Conservation (phyloP, 2,797 vertebrate genomes). For the Scarus forsteni region DNA sequence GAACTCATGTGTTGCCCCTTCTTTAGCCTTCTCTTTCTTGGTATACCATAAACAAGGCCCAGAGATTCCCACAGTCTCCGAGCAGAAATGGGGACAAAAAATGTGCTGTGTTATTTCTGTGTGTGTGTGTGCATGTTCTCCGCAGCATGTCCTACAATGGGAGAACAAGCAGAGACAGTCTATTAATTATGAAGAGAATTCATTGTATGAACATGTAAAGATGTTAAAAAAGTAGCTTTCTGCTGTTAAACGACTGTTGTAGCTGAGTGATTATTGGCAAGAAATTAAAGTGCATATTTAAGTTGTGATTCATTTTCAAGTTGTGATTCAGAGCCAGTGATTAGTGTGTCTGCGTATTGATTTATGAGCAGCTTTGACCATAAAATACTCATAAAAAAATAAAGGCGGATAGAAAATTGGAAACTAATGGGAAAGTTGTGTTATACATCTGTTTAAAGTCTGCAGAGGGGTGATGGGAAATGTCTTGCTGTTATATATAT, state of each 20-base stretch:
- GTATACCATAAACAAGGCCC: constrained; percentile 78
- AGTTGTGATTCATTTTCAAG: constrained; percentile 20
- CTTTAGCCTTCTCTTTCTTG: constrained; percentile 35
- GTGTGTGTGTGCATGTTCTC: constrained; percentile 17
- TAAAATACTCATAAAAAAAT: constrained; percentile 27
- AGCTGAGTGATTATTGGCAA: background rate
- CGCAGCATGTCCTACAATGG: constrained; percentile 16
- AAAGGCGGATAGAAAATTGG: constrained; percentile 4
- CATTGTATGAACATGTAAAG: constrained; percentile 2
- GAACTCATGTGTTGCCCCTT: constrained; percentile 50
- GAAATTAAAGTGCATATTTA: constrained; percentile 8
- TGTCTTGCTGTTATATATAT: constrained; percentile 26
- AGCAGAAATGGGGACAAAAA: constrained; percentile 17
- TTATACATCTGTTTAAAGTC: constrained; percentile 44
- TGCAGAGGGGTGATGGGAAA: constrained; percentile 19
- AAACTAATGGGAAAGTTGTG: constrained; percentile 15
- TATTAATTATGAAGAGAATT: constrained; percentile 20
- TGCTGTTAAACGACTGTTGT: background rate
- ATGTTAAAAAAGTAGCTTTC: constrained; percentile 10
- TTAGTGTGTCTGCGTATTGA: constrained; percentile 17
- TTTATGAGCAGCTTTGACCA: constrained; percentile 1
- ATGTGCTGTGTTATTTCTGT: constrained; percentile 25
- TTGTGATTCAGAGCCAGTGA: constrained; percentile 7
- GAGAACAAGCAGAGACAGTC: constrained; percentile 31
- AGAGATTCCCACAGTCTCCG: constrained; percentile 78